These are phyloP conservation scores for Gobius niger DNA, from an alignment of 2,113 vertebrate species.

Conservation along the genomic window DNA sequence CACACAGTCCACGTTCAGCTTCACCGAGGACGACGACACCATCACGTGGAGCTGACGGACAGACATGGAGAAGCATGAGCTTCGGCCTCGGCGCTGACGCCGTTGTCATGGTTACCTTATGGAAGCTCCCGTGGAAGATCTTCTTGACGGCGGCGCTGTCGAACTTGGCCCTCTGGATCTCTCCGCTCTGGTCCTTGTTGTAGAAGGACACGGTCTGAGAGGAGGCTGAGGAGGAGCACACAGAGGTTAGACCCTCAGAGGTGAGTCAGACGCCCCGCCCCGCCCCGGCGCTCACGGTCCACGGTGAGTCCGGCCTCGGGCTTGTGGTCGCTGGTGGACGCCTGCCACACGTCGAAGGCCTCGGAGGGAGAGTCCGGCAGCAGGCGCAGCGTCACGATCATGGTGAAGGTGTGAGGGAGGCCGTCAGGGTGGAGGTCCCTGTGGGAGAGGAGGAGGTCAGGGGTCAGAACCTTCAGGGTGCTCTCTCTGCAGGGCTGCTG, in stretches of 20 bases:
- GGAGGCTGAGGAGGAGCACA: constrained; percentile 74
- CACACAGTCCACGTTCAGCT: constrained; percentile 91
- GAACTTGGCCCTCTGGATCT: constrained; percentile 87
- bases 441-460: constrained; percentile 9
- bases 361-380: constrained; percentile 87
- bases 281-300: constrained; percentile 91
- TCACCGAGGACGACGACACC: constrained; percentile 87
- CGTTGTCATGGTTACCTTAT: constrained; percentile 85
- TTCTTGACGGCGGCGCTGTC: constrained; percentile 84
- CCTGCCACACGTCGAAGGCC: constrained; percentile 96
- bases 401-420: constrained; percentile 86
- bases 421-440: constrained; percentile 95
- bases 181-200: constrained; percentile 89
- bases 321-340: constrained; percentile 88
- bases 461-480: not conserved
- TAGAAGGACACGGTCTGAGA: constrained; percentile 92
- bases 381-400: constrained; percentile 91
- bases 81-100: constrained; percentile 20
- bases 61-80: not conserved
- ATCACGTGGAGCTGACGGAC: constrained; percentile 86
- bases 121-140: constrained; percentile 97
- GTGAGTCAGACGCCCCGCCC: too few species aligned
- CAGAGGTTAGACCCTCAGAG: too few species aligned
- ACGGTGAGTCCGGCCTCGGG: constrained; percentile 91
- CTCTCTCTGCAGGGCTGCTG: not conserved